Conservation (phyloP, 2,113 vertebrate species). For the Pedetes capensis region DNA sequence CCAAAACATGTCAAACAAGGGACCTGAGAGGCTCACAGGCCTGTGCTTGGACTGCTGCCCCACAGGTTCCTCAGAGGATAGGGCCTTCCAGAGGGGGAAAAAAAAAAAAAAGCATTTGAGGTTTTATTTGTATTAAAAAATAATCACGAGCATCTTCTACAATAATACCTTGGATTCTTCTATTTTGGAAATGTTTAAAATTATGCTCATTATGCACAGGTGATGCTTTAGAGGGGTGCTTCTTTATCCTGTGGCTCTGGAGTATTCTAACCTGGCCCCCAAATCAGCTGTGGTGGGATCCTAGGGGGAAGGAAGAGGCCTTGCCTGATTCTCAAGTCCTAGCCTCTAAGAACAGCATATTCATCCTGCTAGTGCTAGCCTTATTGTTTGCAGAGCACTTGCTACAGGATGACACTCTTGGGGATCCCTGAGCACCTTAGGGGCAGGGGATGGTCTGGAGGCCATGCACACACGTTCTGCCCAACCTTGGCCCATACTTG, state of each 20-base stretch:
- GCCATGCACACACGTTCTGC: background rate
- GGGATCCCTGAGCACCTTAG: background rate
- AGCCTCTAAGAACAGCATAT: background rate
- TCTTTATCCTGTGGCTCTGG: background rate
- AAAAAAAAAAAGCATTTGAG: background rate
- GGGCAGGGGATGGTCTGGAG: background rate
- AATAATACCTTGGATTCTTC: background rate
- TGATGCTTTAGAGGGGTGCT: background rate
- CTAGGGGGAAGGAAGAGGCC: background rate
- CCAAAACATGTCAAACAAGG: background rate
- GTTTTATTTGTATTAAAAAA: background rate
- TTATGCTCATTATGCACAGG: background rate
- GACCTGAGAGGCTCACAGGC: background rate
- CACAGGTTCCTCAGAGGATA: background rate
- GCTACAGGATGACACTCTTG: background rate
- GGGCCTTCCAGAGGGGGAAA: background rate
- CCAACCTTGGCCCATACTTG: background rate
- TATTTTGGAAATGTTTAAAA: background rate
- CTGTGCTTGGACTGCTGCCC: background rate
- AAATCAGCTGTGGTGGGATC: background rate
- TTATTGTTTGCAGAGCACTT: background rate
- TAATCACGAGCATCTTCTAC: background rate
- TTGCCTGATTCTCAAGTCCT: background rate
- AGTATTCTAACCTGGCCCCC: background rate
- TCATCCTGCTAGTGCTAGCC: background rate